phyloP scores from a whole-genome alignment of 2,797 vertebrate genomes.

The Spinus olivaceus region DNA sequence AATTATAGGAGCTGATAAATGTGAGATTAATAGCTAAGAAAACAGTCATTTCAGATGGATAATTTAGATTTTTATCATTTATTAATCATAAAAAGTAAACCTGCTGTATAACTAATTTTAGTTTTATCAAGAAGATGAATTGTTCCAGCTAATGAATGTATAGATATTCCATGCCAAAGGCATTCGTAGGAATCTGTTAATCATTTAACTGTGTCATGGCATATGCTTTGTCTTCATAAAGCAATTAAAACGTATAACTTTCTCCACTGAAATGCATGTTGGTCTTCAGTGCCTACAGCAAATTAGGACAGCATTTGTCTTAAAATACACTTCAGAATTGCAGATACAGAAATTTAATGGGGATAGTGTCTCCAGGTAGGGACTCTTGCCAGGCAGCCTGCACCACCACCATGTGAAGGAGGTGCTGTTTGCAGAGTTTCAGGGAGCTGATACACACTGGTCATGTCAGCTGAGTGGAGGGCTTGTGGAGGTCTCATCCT shows the following conservation, averaged over 20 bases:
- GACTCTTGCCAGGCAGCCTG: not conserved
- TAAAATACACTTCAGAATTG: constrained; percentile 28
- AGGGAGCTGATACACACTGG: not conserved
- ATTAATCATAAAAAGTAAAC: constrained; percentile 81
- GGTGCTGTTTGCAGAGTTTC: not conserved
- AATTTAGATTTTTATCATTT: constrained; percentile 82
- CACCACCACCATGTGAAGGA: not conserved
- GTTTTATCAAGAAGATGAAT: constrained; percentile 82
- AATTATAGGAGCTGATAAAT: constrained; percentile 73
- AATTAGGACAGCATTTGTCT: constrained; percentile 75
- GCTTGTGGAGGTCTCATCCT: not conserved
- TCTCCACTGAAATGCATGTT: constrained; percentile 65
- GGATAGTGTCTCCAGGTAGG: constrained; percentile 43
- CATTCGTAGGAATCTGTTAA: constrained; percentile 78
- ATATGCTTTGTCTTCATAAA: constrained; percentile 80
- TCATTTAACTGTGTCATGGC: constrained; percentile 81
- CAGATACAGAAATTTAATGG: not conserved
- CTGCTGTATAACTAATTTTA: constrained; percentile 80
- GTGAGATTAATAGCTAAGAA: constrained; percentile 76
- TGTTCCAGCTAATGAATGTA: constrained; percentile 78
- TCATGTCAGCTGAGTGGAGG: accelerated
- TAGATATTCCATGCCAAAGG: constrained; percentile 80
- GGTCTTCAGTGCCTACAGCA: constrained; percentile 70
- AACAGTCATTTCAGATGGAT: constrained; percentile 77
- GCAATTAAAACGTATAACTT: constrained; percentile 78